These are phyloP conservation scores for Microctenopoma stevenorrisi DNA, from an alignment of 2,797 vertebrate genomes.

Conservation along the genomic window DNA sequence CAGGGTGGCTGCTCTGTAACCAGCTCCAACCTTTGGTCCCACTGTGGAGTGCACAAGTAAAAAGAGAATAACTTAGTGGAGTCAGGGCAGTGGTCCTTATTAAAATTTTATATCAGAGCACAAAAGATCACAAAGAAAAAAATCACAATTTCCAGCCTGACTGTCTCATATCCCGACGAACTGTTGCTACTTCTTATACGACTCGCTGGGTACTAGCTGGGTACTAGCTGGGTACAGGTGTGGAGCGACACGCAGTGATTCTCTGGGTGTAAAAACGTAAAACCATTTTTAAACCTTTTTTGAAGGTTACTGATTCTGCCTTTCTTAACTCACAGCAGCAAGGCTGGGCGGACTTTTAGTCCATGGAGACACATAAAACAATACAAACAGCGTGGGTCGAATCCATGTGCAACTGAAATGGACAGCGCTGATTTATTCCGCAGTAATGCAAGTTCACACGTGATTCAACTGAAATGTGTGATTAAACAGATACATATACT, in stretches of 20 bases:
- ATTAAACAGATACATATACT: neutral
- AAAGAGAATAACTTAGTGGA: neutral
- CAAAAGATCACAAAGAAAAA: neutral
- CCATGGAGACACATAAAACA: neutral
- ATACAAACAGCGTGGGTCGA: neutral
- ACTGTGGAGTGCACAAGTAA: neutral
- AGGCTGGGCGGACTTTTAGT: neutral
- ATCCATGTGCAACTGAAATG: neutral
- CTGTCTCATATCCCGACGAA: neutral
- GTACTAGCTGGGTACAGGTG: too few species aligned
- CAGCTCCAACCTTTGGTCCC: constrained; percentile 32
- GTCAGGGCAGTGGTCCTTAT: neutral
- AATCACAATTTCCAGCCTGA: neutral
- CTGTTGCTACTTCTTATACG: neutral
- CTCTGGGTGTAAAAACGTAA: neutral
- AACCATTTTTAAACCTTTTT: neutral
- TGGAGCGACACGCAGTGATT: too few species aligned
- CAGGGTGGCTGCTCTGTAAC: constrained; percentile 4
- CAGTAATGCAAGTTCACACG: neutral
- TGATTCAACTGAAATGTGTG: neutral
- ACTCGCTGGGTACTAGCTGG: too few species aligned
- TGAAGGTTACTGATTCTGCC: neutral
- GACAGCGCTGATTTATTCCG: neutral
- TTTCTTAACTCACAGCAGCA: neutral
- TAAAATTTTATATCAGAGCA: neutral